phyloP scores from a whole-genome alignment of 35 echinoderm and acorn worm species.

The Apostichopus californicus region DNA sequence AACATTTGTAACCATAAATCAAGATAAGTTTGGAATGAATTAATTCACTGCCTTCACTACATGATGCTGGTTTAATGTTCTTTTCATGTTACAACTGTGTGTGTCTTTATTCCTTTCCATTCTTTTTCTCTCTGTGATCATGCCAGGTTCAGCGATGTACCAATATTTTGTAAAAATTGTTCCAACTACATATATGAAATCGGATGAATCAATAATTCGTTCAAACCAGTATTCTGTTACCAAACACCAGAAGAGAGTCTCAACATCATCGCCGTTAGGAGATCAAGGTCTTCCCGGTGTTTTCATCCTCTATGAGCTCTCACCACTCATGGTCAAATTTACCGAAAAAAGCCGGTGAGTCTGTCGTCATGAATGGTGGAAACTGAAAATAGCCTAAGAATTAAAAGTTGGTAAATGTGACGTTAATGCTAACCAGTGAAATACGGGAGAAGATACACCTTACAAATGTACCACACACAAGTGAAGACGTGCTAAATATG shows the following conservation, averaged over 20 bases:
- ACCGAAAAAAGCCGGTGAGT: slow-evolving; percentile 93
- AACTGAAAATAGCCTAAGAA: too few relatives aligned
- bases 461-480: too few relatives aligned
- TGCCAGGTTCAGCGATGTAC: slow-evolving; percentile 93
- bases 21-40: not conserved
- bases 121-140: not conserved
- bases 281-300: slow-evolving; percentile 94
- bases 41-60: too few relatives aligned
- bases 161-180: slow-evolving; percentile 99
- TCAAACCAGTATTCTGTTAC: slow-evolving; percentile 98
- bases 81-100: not conserved
- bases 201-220: slow-evolving; percentile 71
- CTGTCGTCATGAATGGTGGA: too few relatives aligned
- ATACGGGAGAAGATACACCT: too few relatives aligned
- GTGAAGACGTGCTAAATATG: too few relatives aligned
- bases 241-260: slow-evolving; percentile 93
- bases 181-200: slow-evolving; percentile 91
- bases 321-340: slow-evolving; percentile 95
- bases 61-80: not conserved
- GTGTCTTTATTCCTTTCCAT: not conserved
- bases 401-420: too few relatives aligned
- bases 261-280: slow-evolving; percentile 68
- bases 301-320: slow-evolving; percentile 92
- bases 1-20: not conserved
- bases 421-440: too few relatives aligned